These are phyloP conservation scores for Rutpela maculata DNA, from an alignment of 2,888 invertebrate species.

Conservation along the genomic window DNA sequence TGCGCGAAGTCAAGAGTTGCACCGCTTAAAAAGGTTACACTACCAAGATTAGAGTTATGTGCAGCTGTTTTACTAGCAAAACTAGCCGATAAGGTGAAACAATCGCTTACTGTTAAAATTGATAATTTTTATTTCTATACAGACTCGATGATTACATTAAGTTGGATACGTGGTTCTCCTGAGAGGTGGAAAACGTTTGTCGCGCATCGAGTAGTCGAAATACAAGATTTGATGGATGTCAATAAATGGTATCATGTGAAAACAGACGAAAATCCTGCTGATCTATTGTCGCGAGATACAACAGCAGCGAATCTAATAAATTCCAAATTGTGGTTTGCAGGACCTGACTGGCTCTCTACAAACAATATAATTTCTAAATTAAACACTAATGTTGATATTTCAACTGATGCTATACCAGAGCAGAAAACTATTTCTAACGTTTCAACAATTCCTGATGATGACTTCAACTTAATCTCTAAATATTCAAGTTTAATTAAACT, in stretches of 20 bases:
- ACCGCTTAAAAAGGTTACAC: conserved; percentile 9
- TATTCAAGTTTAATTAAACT: neutral
- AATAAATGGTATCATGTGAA: conserved; percentile 38
- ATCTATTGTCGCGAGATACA: conserved; percentile 32
- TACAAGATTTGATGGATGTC: conserved; percentile 29
- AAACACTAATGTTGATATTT: neutral
- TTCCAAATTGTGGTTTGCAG: conserved; percentile 34
- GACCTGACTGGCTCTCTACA: conserved; percentile 18
- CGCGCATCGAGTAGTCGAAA: conserved; percentile 38
- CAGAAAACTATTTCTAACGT: neutral
- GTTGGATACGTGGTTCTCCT: conserved; percentile 27
- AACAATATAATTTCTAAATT: neutral
- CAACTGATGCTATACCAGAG: neutral
- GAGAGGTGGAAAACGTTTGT: conserved; percentile 40
- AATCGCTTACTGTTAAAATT: neutral
- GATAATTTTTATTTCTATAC: neutral
- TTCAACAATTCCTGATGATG: neutral
- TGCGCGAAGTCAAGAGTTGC: conserved; percentile 24
- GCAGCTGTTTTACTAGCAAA: conserved; percentile 16
- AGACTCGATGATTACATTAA: conserved; percentile 30
- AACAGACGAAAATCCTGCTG: conserved; percentile 41
- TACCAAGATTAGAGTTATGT: conserved; percentile 29
- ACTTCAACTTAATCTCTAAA: conserved; percentile 16
- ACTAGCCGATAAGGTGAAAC: neutral
- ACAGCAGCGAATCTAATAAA: neutral